A percentile compares a stretch with the other conserved stretches of the same genome.
Evolutionary conservation across 2,888 invertebrate species (phyloP).

Genomic region (Meiosimyza decipiens): DNA sequence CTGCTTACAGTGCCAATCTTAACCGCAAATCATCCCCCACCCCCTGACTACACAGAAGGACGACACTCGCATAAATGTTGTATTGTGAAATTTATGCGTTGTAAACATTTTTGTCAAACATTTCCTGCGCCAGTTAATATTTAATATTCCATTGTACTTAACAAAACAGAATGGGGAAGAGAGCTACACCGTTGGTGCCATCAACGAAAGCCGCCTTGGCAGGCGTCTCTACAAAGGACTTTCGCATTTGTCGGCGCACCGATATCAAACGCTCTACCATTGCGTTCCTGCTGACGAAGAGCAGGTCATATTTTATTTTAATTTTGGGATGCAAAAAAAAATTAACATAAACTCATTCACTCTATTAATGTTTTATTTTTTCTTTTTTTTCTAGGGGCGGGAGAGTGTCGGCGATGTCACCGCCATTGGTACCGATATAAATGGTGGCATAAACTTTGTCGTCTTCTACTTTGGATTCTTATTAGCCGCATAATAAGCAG

Average conservation of each 20-base stretch:
- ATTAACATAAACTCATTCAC: slow-evolving; percentile 11
- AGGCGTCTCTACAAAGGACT: background rate
- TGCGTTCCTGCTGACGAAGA: background rate
- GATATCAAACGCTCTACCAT: background rate
- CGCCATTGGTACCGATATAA: slow-evolving; percentile 18
- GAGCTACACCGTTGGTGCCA: background rate
- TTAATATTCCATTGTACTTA: no score
- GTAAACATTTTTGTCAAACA: slow-evolving; percentile 11
- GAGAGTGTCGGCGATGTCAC: slow-evolving; percentile 20
- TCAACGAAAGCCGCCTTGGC: background rate
- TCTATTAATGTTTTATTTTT: background rate
- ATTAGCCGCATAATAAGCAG: slow-evolving; percentile 26
- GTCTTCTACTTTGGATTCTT: background rate
- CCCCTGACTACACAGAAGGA: background rate
- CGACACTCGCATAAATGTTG: background rate
- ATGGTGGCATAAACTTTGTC: slow-evolving; percentile 1
- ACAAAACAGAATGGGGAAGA: no score
- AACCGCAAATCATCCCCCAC: background rate
- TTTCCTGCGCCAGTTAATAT: background rate
- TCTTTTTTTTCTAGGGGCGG: background rate
- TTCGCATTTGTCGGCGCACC: background rate
- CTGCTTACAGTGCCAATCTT: no score
- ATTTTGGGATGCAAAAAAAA: slow-evolving; percentile 5
- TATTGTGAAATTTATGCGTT: slow-evolving; percentile 16
- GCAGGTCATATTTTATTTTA: slow-evolving; percentile 9